Evolutionary conservation across 1,140 invertebrate species (phyloP), one percentile per base, ranked within the genome.

Genomic region (Cyclina sinensis): DNA sequence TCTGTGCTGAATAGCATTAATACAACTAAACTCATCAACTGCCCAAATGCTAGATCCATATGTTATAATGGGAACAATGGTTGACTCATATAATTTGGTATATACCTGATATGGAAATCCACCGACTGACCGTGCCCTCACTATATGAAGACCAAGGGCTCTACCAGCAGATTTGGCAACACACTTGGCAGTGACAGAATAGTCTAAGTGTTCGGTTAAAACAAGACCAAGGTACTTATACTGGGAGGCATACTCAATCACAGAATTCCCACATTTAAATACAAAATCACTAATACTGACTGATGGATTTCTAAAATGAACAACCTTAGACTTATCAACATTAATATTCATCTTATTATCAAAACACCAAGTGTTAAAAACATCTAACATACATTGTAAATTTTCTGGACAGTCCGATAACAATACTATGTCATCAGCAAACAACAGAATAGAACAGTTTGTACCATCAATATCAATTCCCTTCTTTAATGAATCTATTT

Each of bases 41-140:
- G 48, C 76, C 86, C 86, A 88, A 37, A 80, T 68, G n/a, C 43
- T 27, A n/a, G 86, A 30, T 30, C 59, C 86, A 79, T 80, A 88
- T 51, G 30, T 30, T 48, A 88, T 32, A 2, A 81, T 32, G 5
- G 80, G 80, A 14, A 81, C 54, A 59, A 81, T 32, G 21, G 30
- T 62, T 62, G 35, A 9, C 24, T 80, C 30, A 24, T 57, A 80
- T 32, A 80, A 16, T 16, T 80, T 80, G 37, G 79, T 65, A 57
- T 30, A 80, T 24, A 18, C 30, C 35, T n/a, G n/a, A n/a, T n/a
- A n/a, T n/a, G n/a, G n/a, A n/a, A n/a, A n/a, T n/a, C n/a, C n/a
- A n/a, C n/a, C 35, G 27, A 65, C 24, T 24, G 43, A 37, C 5
- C 51, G 30, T 24, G 32, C 43, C 54, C 73, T 88, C 32, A 21